Base-by-base conservation (phyloP, 2,797 vertebrate genomes). In the Sebastes hopkinsi region DNA sequence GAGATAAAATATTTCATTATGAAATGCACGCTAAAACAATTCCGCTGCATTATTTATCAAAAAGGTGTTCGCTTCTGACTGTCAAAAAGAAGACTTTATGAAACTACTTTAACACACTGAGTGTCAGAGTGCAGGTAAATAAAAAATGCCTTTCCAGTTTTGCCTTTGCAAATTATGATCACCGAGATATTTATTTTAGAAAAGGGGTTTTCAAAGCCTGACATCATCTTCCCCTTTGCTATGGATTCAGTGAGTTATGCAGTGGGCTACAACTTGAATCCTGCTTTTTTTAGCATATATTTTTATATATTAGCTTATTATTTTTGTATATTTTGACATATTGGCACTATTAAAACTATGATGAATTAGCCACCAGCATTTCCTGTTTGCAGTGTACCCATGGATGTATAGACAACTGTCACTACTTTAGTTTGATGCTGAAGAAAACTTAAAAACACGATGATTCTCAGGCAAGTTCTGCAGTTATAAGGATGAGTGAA, bases 11-110 rank as follows among this genome's bases (percentile, higher is more conserved):
- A 83, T 87, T 80, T 85, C 64, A 79, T 82, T 69, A 84, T 68
- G 58, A 79, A 84, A 91, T 60, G 56, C 70, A 65, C 65, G 75
- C 50, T 79, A 27, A 68, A 81, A 78, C 71, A 64, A 71, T 83
- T 76, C 55, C 23, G 36, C 62, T 84, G 79, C 55, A 88, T 88
- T 85, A 90, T 87, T 88, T 84, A 89, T 89, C 34, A 78, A 75
- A 88, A 72, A 65, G 65, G 18, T 76, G 64, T 60, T 65, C 11
- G 3, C 62, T 69, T 79, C 60, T 9, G 59, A 12, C 72, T 69
- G 80, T 79, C 66, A 59, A 50, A 62, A 60, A 36, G 22, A 32
- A 55, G 23, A 54, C 68, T 79, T 80, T 32, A 54, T 77, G 27
- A 67, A 75, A 68, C 36, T 67, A 23, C 64, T 75, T 77, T 30